Base-by-base conservation (phyloP, 1,140 invertebrate species). In the Plutomurus gul region DNA sequence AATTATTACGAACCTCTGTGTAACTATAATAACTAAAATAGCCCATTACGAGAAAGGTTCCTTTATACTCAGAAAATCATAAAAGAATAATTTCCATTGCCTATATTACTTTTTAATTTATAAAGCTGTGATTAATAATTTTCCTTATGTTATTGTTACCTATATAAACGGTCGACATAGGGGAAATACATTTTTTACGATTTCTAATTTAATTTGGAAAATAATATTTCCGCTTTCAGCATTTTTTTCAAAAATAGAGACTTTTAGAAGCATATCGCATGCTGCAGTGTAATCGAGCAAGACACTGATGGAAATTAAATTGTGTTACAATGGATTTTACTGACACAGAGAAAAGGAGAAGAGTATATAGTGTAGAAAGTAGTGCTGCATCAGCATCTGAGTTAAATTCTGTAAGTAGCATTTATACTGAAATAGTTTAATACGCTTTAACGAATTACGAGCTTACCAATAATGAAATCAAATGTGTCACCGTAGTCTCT, bases 381-480 rank as follows among this genome's bases (percentile, higher is more conserved):
- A 6, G 2, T 18, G n/a, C n/a, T 20, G n/a, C n/a, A 20, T 18
- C 20, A 47, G n/a, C 20, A 18, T 18, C 3, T 18, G 47, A n/a
- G n/a, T n/a, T n/a, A n/a, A n/a, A n/a, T n/a, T n/a, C n/a, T n/a
- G n/a, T n/a, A n/a, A n/a, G n/a, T n/a, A n/a, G n/a, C n/a, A n/a
- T n/a, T n/a, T n/a, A n/a, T n/a, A n/a, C n/a, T n/a, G n/a, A n/a
- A n/a, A 8, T 43, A 43, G 7, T 3, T 43, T 43, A 13, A 43
- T 43, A n/a, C 11, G 11, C n/a, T 43, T 13, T 43, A 13, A 43
- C n/a, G 11, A 2, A 10, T 4, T 43, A 5, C 13, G 10, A 25
- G 22, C 37, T 30, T 75, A 79, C 78, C 78, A 16, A 79, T 51
- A 16, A 79, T 75, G 27, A 79, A 79, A 75, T 79, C 78, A 39